Base-by-base conservation (phyloP, 2,888 invertebrate species). In the Hyles lineata region DNA sequence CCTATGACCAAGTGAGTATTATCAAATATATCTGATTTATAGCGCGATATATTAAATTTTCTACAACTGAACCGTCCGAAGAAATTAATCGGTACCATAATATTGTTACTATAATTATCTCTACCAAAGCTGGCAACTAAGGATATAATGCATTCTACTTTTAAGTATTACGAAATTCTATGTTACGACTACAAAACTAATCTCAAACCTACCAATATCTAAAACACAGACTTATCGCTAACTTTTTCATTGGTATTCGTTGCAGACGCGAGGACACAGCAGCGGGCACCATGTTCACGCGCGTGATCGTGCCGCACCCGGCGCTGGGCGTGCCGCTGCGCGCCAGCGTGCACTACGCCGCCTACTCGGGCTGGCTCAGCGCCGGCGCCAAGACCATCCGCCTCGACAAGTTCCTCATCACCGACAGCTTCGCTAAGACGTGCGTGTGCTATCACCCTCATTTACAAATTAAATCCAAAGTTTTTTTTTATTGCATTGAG, bases 281-380 rank as follows among this genome's bases (percentile, higher is more conserved):
- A 73, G 96, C 97, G 55, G 97, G 97, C 9, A 96, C 96, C 70
- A 95, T 97, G 19, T 96, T 98, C 74, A 97, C 97, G 7, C 96
- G 97, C 85, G 97, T 98, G 76, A 94, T 98, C 59, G 98, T 98
- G 2, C 98, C 98, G 4, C 98, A 98, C 94, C 98, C 98, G 0
- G 97, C 97, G 29, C 92, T 98, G 75, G 96, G 97, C 21, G 97
- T 97, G 79, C 96, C 97, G 21, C 95, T 96, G 71, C 96, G 96
- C 43, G 96, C 97, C 0, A 96, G 97, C 84, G 95, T 98, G 25
- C 96, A 97, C 79, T 98, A 98, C 90, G 97, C 97, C 9, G 98
- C 98, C 0, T 98, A 98, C 92, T 97, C 97, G 78, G 98, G 98
- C 19, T 98, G 98, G 98, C 95, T 98, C 73, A 97, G 97, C 50